These are phyloP conservation scores for Sarcophaga peregrina DNA, from an alignment of 1,140 invertebrate genomes.

Conservation along the genomic window DNA sequence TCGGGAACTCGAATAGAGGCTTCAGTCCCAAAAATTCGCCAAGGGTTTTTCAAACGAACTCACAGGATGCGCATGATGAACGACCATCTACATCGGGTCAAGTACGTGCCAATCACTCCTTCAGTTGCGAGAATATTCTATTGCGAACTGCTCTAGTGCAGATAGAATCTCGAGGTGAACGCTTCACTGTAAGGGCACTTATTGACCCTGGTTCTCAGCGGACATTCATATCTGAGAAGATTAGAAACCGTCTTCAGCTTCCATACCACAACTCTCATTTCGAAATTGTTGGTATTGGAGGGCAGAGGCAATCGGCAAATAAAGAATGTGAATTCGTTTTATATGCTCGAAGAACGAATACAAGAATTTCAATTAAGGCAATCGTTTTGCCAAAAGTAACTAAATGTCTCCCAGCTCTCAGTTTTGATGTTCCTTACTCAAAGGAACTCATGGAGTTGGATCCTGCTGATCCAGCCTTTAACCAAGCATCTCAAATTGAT, in stretches of 20 bases:
- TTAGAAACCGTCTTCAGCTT: neutral
- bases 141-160: neutral
- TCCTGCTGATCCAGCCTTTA: constrained; percentile 6
- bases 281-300: neutral
- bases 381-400: constrained; percentile 16
- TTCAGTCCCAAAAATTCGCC: neutral
- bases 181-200: neutral
- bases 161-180: neutral
- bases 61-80: no score
- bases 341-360: neutral
- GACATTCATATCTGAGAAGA: neutral
- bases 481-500: neutral
- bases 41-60: neutral
- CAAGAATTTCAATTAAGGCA: neutral
- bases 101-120: neutral
- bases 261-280: neutral
- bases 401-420: neutral
- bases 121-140: neutral
- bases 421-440: neutral
- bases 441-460: neutral
- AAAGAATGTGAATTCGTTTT: constrained; percentile 12
- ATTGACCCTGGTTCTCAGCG: neutral
- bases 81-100: no score
- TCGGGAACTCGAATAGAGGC: neutral
- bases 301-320: neutral